Conservation (phyloP, 2,888 invertebrate species). For the Lepas anatifera region DNA sequence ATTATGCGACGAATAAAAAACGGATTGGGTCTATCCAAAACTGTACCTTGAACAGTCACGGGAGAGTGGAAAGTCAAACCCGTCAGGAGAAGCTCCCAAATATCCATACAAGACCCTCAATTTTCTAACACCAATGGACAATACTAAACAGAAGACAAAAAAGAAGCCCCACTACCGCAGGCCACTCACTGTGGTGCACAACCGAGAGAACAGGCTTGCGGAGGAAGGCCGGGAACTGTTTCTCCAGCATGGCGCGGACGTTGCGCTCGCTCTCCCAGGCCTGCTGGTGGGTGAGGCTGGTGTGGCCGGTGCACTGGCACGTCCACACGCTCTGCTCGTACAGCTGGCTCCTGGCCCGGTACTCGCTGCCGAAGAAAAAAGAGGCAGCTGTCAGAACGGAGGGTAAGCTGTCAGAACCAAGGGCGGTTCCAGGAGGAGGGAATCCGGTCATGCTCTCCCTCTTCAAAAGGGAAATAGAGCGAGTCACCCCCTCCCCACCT, state of each 20-base stretch:
- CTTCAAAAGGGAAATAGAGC: too few relatives aligned
- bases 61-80: too few relatives aligned
- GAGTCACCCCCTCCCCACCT: too few relatives aligned
- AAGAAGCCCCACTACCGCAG: neutral
- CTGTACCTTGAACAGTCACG: too few relatives aligned
- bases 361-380: conserved; percentile 29
- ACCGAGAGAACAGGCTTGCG: conserved; percentile 33
- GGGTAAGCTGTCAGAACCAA: too few relatives aligned
- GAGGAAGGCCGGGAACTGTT: conserved; percentile 31
- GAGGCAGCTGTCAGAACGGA: neutral
- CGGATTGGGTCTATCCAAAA: too few relatives aligned
- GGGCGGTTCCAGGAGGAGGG: too few relatives aligned
- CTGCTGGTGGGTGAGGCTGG: conserved; percentile 34
- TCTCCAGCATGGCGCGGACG: conserved; percentile 29
- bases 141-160: neutral
- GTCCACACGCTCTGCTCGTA: conserved; percentile 36
- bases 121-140: neutral
- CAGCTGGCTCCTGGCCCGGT: conserved; percentile 31
- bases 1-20: too few relatives aligned
- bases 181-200: conserved; percentile 34
- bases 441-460: too few relatives aligned
- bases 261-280: conserved; percentile 34
- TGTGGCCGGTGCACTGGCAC: conserved; percentile 35
- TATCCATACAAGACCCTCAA: too few relatives aligned
- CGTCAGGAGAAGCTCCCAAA: too few relatives aligned